Percentiles rank a stretch among this genome's conserved stretches.
phyloP scores from a whole-genome alignment of 2,888 invertebrate genomes.

The Oscheius sp. region DNA sequence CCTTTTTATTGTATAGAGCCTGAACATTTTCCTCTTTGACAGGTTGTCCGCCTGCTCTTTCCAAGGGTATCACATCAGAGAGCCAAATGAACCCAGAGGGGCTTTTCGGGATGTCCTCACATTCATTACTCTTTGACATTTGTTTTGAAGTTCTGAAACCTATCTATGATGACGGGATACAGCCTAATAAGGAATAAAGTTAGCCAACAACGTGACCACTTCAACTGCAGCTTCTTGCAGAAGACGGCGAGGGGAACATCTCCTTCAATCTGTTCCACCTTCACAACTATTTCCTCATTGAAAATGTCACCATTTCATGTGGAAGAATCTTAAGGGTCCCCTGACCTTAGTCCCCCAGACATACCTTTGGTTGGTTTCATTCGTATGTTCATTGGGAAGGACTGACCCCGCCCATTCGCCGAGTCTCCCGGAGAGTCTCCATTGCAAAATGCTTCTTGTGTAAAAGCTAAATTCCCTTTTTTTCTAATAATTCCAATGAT shows the following conservation, averaged over 20 bases:
- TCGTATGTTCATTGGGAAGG: slow-evolving; percentile 27
- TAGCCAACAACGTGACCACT: too few relatives aligned
- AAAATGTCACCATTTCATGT: slow-evolving; percentile 10
- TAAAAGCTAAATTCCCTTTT: slow-evolving; percentile 19
- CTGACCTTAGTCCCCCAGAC: neutral
- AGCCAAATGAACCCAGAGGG: slow-evolving; percentile 10
- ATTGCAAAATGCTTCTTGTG: slow-evolving; percentile 29
- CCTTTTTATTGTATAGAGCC: too few relatives aligned
- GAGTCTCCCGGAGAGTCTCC: neutral
- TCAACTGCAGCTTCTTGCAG: too few relatives aligned
- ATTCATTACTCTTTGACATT: neutral
- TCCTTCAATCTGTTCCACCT: neutral
- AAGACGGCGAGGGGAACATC: neutral
- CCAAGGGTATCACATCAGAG: neutral
- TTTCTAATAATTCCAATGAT: neutral
- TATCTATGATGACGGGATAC: neutral
- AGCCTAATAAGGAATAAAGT: too few relatives aligned
- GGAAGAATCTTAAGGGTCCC: neutral
- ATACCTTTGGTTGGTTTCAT: slow-evolving; percentile 14
- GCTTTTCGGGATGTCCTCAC: slow-evolving; percentile 12
- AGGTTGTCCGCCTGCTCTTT: slow-evolving; percentile 15
- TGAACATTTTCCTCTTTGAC: slow-evolving; percentile 1
- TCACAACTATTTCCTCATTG: slow-evolving; percentile 3
- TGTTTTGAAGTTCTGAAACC: neutral
- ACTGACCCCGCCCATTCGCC: slow-evolving; percentile 18